Evolutionary conservation across 2,797 vertebrate genomes (phyloP).

Genomic region (Pangasius larnaudii): DNA sequence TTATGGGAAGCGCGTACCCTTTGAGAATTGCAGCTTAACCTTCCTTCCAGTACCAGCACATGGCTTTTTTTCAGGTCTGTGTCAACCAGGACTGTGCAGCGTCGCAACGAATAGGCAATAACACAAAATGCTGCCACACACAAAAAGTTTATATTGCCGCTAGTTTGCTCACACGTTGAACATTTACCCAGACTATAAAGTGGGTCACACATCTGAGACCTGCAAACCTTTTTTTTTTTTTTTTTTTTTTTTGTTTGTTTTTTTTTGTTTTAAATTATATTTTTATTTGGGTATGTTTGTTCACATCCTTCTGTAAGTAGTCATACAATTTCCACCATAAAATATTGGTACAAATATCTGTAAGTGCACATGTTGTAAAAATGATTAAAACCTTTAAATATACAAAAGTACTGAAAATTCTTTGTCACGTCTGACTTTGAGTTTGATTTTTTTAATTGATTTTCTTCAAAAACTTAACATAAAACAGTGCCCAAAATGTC

Average conservation of each 20-base stretch:
- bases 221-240: background rate
- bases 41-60: background rate
- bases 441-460: background rate
- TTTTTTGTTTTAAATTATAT: too few species aligned
- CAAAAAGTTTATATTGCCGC: background rate
- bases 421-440: background rate
- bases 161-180: background rate
- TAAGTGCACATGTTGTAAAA: background rate
- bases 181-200: background rate
- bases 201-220: background rate
- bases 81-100: background rate
- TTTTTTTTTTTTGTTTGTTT: too few species aligned
- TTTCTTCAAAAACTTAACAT: background rate
- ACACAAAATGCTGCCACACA: background rate
- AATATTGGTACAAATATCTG: background rate
- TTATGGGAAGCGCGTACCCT: slow-evolving; percentile 18
- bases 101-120: background rate
- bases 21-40: slow-evolving; percentile 21
- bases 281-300: background rate
- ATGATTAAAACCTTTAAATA: background rate
- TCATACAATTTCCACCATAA: background rate
- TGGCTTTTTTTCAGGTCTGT: background rate
- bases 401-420: background rate
- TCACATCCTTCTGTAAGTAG: background rate
- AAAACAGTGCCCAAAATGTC: background rate